Percentiles rank a stretch among this genome's conserved stretches.
phyloP scores from a whole-genome alignment of 2,113 vertebrate species.

The Paramisgurnus dabryanus region DNA sequence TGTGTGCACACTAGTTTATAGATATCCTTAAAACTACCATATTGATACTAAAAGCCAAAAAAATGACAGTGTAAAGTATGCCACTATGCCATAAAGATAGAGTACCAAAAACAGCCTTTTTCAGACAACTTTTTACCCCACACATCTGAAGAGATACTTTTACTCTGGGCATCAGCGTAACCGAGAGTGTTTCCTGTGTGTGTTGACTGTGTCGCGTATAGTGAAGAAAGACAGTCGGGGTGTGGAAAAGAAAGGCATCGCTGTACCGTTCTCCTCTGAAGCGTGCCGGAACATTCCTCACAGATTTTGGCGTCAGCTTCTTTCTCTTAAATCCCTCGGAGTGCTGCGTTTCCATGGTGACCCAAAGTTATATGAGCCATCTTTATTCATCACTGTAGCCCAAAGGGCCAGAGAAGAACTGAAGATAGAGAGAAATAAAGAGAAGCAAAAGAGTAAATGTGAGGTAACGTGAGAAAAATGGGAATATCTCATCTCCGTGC shows the following conservation, averaged over 20 bases:
- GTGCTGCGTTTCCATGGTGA: constrained; percentile 57
- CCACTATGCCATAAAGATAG: too few species aligned
- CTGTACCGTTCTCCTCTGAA: constrained; percentile 39
- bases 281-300: constrained; percentile 51
- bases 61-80: too few species aligned
- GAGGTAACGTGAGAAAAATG: background rate
- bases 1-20: too few species aligned
- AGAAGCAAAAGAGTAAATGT: constrained; percentile 1
- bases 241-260: constrained; percentile 35
- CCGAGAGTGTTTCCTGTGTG: constrained; percentile 8
- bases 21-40: too few species aligned
- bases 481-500: constrained; percentile 5
- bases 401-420: constrained; percentile 19
- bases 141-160: background rate
- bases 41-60: too few species aligned
- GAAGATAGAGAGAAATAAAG: constrained; percentile 1
- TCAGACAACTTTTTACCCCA: background rate
- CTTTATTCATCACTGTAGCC: constrained; percentile 54
- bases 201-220: background rate
- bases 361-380: constrained; percentile 52
- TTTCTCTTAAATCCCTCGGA: constrained; percentile 49
- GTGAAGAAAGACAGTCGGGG: background rate
- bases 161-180: constrained; percentile 1
- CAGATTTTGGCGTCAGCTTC: constrained; percentile 43
- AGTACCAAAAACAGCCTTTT: too few species aligned